These are phyloP conservation scores for Onychomys leucogaster DNA, from an alignment of 2,797 vertebrate species.

Conservation along the genomic window DNA sequence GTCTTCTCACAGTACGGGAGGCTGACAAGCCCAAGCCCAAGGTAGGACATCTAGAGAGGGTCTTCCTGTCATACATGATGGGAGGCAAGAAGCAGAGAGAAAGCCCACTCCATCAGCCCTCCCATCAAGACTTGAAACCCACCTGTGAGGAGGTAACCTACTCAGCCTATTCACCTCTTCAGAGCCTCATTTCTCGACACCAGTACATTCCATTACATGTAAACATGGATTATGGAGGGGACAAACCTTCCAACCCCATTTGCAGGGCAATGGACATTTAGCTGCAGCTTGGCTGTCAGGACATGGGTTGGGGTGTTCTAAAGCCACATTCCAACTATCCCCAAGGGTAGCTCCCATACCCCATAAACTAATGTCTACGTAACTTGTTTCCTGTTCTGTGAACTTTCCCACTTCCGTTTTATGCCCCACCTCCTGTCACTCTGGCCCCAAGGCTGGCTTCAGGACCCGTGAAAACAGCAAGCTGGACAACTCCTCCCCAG, in stretches of 20 bases:
- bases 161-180: neutral
- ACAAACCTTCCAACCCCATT: neutral
- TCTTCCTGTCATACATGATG: neutral
- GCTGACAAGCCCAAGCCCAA: neutral
- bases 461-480: neutral
- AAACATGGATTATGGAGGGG: neutral
- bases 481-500: neutral
- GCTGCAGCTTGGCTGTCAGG: neutral
- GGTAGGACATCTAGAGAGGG: neutral
- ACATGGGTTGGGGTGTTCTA: neutral
- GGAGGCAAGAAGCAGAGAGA: neutral
- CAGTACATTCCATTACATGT: neutral
- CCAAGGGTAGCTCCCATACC: neutral
- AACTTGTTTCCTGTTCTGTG: neutral
- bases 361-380: neutral
- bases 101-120: too few species aligned
- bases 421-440: accelerated
- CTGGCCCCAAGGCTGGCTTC: neutral
- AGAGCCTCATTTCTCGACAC: neutral
- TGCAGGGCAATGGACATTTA: neutral
- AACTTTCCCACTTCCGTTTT: neutral
- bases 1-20: neutral
- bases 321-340: neutral
- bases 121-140: neutral
- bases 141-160: neutral